These are phyloP conservation scores for Hydriomena furcata DNA, from an alignment of 2,888 invertebrate species.

Conservation along the genomic window DNA sequence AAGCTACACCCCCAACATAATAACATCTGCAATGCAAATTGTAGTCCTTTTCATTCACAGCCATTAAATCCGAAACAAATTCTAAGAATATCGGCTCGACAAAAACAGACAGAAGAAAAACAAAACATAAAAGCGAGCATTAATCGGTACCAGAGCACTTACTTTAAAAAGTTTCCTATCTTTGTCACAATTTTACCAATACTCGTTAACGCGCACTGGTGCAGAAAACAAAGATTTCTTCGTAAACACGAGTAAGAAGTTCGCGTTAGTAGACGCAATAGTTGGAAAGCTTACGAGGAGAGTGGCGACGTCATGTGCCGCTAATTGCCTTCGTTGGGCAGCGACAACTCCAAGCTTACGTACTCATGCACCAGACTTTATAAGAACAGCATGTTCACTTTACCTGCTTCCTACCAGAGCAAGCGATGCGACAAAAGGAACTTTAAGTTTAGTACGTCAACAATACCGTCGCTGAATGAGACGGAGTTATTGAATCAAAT, in stretches of 20 bases:
- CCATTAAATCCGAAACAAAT: slow-evolving; percentile 12
- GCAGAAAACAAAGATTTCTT: slow-evolving; percentile 16
- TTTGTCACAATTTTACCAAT: slow-evolving; percentile 16
- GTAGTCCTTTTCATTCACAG: slow-evolving; percentile 7
- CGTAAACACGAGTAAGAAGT: slow-evolving; percentile 42
- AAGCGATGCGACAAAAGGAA: not conserved
- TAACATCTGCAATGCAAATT: slow-evolving; percentile 16
- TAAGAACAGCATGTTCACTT: slow-evolving; percentile 9
- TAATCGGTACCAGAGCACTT: slow-evolving; percentile 13
- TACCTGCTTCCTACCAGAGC: not conserved
- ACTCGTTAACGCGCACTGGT: slow-evolving; percentile 17
- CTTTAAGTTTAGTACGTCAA: no score
- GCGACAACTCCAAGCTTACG: slow-evolving; percentile 36
- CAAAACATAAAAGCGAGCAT: slow-evolving; percentile 3
- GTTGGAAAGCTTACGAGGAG: slow-evolving; percentile 48
- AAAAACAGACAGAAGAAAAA: slow-evolving; percentile 5
- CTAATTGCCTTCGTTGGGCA: slow-evolving; percentile 70
- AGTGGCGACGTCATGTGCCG: slow-evolving; percentile 63
- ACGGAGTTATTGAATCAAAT: no score
- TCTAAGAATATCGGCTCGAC: not conserved
- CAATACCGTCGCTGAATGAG: no score
- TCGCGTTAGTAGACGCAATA: slow-evolving; percentile 45
- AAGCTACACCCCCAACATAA: slow-evolving; percentile 5
- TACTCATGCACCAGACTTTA: slow-evolving; percentile 4
- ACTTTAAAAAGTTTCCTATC: slow-evolving; percentile 16